These are phyloP conservation scores for Embidobia sp. DNA, from an alignment of 2,888 invertebrate genomes.

Conservation along the genomic window DNA sequence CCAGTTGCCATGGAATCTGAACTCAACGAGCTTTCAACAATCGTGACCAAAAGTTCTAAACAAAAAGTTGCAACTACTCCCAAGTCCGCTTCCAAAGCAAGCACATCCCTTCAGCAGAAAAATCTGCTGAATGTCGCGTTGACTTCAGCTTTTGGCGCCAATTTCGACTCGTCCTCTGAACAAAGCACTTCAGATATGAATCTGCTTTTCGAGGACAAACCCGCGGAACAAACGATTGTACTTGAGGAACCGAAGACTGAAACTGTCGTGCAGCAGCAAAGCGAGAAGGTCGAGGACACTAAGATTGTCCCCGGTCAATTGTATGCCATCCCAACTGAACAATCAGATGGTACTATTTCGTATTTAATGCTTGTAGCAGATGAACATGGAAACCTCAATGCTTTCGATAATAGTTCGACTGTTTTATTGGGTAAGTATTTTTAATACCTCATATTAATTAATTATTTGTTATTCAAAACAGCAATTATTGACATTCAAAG, in stretches of 20 bases:
- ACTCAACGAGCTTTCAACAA: neutral
- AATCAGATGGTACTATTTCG: slow-evolving; percentile 87
- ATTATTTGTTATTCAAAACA: too few relatives aligned
- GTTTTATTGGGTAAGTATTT: slow-evolving; percentile 6
- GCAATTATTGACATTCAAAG: too few relatives aligned
- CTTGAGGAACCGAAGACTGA: slow-evolving; percentile 63
- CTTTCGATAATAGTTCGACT: slow-evolving; percentile 86
- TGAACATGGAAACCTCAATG: slow-evolving; percentile 87
- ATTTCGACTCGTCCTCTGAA: slow-evolving; percentile 66
- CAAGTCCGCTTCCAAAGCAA: slow-evolving; percentile 34
- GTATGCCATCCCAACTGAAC: slow-evolving; percentile 88
- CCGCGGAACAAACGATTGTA: slow-evolving; percentile 58
- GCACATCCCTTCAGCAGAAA: slow-evolving; percentile 62
- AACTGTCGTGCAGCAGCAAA: neutral
- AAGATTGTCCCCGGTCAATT: slow-evolving; percentile 86
- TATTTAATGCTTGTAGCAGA: slow-evolving; percentile 89
- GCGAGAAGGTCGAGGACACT: slow-evolving; percentile 69
- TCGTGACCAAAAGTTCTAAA: slow-evolving; percentile 23
- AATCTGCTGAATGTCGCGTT: slow-evolving; percentile 70
- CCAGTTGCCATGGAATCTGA: too few relatives aligned
- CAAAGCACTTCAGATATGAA: slow-evolving; percentile 68
- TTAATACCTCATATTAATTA: neutral
- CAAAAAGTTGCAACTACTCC: slow-evolving; percentile 1
- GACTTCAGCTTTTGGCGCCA: slow-evolving; percentile 55
- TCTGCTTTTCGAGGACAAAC: slow-evolving; percentile 61